Evolutionary conservation across 2,797 vertebrate genomes (phyloP).

Genomic region (Pangasius larnaudii): DNA sequence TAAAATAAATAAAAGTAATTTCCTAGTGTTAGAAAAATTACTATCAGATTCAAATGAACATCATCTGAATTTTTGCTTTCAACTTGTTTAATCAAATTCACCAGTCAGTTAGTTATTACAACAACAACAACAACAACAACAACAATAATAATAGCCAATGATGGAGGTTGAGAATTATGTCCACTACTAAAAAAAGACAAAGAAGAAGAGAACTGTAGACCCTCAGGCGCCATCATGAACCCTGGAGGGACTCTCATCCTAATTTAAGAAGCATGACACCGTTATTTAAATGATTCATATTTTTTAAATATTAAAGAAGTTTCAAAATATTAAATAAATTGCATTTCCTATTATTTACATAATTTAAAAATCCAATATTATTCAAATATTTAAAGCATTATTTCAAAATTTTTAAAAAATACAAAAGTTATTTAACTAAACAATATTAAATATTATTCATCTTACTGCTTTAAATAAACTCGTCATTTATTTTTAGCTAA

Average conservation of each 20-base stretch:
- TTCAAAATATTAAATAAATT: background rate
- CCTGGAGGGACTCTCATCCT: no score
- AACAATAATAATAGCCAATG: background rate
- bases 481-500: background rate
- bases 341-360: background rate
- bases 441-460: background rate
- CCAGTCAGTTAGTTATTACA: background rate
- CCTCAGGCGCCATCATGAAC: background rate
- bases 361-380: background rate
- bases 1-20: background rate
- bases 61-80: background rate
- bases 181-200: background rate
- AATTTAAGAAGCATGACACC: background rate
- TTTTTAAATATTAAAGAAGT: background rate
- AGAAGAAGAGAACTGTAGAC: background rate
- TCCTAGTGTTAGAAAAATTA: background rate
- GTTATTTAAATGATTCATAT: background rate
- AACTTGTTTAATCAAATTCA: background rate
- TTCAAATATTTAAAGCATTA: background rate
- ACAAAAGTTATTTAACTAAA: background rate
- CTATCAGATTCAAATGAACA: background rate
- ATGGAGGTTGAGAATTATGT: background rate
- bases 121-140: no score
- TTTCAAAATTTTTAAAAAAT: background rate
- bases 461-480: background rate